phyloP scores from a whole-genome alignment of 2,888 invertebrate genomes.

The Oasisia sp. region DNA sequence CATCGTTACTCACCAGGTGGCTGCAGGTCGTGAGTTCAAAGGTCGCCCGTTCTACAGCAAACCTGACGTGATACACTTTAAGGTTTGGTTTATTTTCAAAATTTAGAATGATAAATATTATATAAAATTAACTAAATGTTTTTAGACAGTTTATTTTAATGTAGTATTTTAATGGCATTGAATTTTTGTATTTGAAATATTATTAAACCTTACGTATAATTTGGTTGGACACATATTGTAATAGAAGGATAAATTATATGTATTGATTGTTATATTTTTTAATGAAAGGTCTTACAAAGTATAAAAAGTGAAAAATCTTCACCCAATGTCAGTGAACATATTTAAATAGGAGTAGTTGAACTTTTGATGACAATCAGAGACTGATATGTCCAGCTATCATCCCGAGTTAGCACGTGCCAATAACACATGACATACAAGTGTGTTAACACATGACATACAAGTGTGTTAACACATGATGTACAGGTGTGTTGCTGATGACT shows the following conservation, averaged over 20 bases:
- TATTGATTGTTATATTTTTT: background rate
- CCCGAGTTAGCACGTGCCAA: too few species aligned
- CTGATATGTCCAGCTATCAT: background rate
- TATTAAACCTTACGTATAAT: background rate
- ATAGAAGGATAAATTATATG: conserved; percentile 14
- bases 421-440: background rate
- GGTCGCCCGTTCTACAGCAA: conserved; percentile 64
- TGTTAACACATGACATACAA: too few species aligned
- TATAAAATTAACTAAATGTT: background rate
- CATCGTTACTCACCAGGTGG: conserved; percentile 62
- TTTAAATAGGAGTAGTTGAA: background rate
- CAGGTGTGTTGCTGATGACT: too few species aligned
- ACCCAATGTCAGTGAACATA: too few species aligned
- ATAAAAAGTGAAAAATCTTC: background rate
- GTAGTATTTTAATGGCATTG: too few species aligned
- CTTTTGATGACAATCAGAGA: background rate
- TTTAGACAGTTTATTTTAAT: too few species aligned
- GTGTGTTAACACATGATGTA: too few species aligned
- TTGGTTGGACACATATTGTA: background rate
- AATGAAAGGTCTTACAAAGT: background rate
- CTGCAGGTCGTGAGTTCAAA: conserved; percentile 61
- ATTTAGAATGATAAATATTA: background rate
- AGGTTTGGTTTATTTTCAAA: conserved; percentile 47
- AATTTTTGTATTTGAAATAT: too few species aligned
- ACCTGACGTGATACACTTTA: conserved; percentile 64